Percentiles rank a stretch among this genome's conserved stretches.
phyloP scores from a whole-genome alignment of 2,113 vertebrate genomes.

The human (Homo sapiens) region DNA sequence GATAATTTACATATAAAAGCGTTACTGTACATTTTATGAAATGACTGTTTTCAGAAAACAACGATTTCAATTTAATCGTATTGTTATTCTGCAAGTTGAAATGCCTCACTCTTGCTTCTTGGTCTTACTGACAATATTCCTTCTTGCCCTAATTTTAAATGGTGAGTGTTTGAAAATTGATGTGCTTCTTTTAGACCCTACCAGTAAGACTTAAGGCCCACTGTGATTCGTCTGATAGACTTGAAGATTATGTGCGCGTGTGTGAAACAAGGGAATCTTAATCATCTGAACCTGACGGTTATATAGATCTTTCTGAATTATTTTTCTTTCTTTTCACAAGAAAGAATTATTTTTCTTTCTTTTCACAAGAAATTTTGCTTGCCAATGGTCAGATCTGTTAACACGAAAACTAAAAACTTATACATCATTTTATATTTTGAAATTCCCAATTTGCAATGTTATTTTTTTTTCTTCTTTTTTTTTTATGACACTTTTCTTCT shows the following conservation, averaged over 20 bases:
- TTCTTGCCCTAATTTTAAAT: slow-evolving; percentile 82
- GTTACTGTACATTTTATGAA: slow-evolving; percentile 84
- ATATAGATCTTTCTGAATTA: slow-evolving; percentile 65
- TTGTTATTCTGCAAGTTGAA: slow-evolving; percentile 77
- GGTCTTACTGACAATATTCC: slow-evolving; percentile 74
- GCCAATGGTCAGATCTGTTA: slow-evolving; percentile 48
- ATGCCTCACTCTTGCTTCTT: slow-evolving; percentile 67
- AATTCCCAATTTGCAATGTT: neutral
- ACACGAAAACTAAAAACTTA: neutral
- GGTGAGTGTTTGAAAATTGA: slow-evolving; percentile 75
- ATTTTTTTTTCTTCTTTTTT: neutral
- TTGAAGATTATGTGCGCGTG: slow-evolving; percentile 14
- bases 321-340: slow-evolving; percentile 74
- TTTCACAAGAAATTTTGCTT: slow-evolving; percentile 73
- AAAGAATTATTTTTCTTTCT: slow-evolving; percentile 71
- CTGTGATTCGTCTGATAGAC: slow-evolving; percentile 70
- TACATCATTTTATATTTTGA: neutral
- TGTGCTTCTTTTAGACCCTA: slow-evolving; percentile 45
- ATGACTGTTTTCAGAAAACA: slow-evolving; percentile 84
- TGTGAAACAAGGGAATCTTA: slow-evolving; percentile 54
- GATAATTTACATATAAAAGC: slow-evolving; percentile 89
- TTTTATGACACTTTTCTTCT: neutral
- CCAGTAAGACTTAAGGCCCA: slow-evolving; percentile 57
- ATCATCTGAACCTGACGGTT: slow-evolving; percentile 62
- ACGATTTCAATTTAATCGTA: slow-evolving; percentile 82